Conservation (phyloP, 2,888 invertebrate genomes). For the Abrostola triplasia region DNA sequence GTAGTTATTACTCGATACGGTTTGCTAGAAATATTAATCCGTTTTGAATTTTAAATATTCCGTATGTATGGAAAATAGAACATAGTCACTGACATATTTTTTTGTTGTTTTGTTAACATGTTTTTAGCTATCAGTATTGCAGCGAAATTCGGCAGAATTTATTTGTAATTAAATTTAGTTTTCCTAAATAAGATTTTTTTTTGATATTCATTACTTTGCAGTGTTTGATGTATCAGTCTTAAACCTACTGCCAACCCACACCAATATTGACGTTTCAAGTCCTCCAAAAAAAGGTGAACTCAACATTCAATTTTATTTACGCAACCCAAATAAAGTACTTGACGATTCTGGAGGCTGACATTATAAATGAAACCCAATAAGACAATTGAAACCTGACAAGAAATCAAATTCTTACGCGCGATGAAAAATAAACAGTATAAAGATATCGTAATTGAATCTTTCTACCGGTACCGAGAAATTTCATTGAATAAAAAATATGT, state of each 20-base stretch:
- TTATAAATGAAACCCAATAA: slow-evolving; percentile 39
- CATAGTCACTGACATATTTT: background rate
- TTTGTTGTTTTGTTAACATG: too few species aligned
- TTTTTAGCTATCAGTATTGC: background rate
- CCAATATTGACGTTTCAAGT: slow-evolving; percentile 6
- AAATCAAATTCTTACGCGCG: slow-evolving; percentile 46
- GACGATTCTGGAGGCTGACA: slow-evolving; percentile 27
- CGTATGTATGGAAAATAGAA: slow-evolving; percentile 8
- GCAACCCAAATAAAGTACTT: slow-evolving; percentile 11
- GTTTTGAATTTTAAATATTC: slow-evolving; percentile 11
- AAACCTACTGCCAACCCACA: background rate
- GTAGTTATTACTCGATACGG: slow-evolving; percentile 3
- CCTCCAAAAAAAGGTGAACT: slow-evolving; percentile 20
- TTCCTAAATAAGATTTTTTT: too few species aligned
- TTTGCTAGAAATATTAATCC: slow-evolving; percentile 14
- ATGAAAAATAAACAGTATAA: slow-evolving; percentile 39
- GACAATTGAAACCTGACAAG: slow-evolving; percentile 31
- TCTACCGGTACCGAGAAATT: slow-evolving; percentile 3
- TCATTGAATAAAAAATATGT: slow-evolving; percentile 34
- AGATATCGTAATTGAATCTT: slow-evolving; percentile 27
- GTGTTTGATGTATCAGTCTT: background rate
- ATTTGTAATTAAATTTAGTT: background rate
- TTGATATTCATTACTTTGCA: too few species aligned
- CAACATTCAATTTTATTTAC: slow-evolving; percentile 14
- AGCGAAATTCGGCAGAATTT: background rate